Conservation (phyloP, 2,797 vertebrate genomes). For the Limnodromus scolopaceus region DNA sequence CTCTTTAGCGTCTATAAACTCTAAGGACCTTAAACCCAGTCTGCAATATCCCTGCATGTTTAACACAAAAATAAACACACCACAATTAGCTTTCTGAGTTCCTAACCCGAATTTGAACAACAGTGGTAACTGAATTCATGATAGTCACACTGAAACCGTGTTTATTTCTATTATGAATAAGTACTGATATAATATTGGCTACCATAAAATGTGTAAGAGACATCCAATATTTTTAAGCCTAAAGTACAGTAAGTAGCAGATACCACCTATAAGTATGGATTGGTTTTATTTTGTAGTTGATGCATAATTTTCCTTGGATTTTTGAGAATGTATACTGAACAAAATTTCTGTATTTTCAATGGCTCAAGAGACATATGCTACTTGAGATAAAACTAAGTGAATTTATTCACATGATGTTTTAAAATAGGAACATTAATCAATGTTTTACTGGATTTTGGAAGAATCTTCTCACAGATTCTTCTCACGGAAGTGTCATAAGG, state of each 20-base stretch:
- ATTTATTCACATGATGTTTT: background rate
- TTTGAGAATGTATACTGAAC: background rate
- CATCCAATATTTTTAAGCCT: background rate
- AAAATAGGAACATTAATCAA: background rate
- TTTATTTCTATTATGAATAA: background rate
- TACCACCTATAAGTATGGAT: background rate
- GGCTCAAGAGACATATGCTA: background rate
- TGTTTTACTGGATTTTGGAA: background rate
- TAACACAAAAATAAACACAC: background rate
- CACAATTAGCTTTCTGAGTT: background rate
- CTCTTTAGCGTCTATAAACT: background rate
- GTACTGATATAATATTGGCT: background rate
- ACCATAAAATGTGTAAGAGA: background rate
- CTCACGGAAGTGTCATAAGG: too few relatives aligned
- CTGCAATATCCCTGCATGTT: background rate
- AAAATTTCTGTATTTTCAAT: background rate
- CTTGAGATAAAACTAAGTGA: background rate
- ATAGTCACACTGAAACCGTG: background rate
- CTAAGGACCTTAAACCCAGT: background rate
- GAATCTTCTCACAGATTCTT: background rate
- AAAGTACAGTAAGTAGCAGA: background rate
- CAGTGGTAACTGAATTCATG: background rate
- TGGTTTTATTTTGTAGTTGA: background rate
- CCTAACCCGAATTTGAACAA: background rate
- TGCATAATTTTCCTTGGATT: background rate